These are phyloP conservation scores for Saguinus imperator DNA, from an alignment of 2,113 vertebrate species.

Conservation along the genomic window DNA sequence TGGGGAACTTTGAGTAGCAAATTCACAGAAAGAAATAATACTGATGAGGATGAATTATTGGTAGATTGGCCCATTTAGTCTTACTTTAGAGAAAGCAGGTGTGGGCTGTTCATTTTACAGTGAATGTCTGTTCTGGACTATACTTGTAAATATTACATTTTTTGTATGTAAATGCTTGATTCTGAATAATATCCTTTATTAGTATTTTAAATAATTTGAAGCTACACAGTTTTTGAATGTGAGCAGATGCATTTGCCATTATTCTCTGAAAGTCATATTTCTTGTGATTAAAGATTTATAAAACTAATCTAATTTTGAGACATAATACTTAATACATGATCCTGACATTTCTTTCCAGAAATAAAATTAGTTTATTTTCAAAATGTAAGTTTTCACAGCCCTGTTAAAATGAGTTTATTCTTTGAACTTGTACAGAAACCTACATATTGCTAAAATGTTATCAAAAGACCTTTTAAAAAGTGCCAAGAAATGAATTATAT, in stretches of 20 bases:
- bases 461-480: conserved; percentile 76
- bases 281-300: conserved; percentile 42
- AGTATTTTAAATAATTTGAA: conserved; percentile 22
- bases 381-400: conserved; percentile 61
- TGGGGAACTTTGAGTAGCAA: not conserved
- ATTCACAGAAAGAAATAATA: not conserved
- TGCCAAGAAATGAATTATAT: conserved; percentile 75
- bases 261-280: conserved; percentile 41
- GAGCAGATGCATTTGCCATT: conserved; percentile 41
- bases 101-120: not conserved
- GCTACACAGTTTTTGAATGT: conserved; percentile 13
- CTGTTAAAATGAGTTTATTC: conserved; percentile 71
- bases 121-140: not conserved
- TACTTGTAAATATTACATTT: not conserved
- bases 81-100: not conserved
- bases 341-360: conserved; percentile 68
- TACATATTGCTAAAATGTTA: conserved; percentile 78
- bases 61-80: not conserved
- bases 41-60: not conserved
- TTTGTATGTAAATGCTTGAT: not conserved
- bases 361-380: conserved; percentile 70
- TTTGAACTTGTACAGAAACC: conserved; percentile 71
- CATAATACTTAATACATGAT: conserved; percentile 51
- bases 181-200: conserved; percentile 30
- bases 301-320: conserved; percentile 56